Conservation (phyloP, 2,888 invertebrate species). For the Kuschelorhynchus macadamiae region DNA sequence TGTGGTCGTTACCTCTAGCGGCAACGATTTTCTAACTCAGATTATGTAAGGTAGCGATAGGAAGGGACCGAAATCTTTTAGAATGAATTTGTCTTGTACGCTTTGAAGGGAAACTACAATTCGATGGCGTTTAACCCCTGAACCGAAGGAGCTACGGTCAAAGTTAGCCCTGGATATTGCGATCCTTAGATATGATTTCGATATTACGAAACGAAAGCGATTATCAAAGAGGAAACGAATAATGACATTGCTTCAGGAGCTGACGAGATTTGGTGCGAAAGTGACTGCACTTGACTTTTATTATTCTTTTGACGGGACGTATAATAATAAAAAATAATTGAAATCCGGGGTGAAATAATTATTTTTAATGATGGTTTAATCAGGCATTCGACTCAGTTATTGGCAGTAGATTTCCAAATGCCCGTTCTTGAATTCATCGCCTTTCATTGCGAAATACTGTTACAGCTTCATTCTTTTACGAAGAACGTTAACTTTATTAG, state of each 20-base stretch:
- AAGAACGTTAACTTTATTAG: too few species aligned
- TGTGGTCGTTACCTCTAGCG: constrained; percentile 38
- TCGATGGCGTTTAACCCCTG: constrained; percentile 50
- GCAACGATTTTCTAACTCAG: constrained; percentile 11
- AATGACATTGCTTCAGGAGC: constrained; percentile 56
- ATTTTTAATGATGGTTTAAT: constrained; percentile 16
- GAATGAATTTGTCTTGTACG: constrained; percentile 51
- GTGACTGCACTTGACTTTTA: constrained; percentile 46
- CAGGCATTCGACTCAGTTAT: too few species aligned
- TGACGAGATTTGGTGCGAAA: constrained; percentile 46
- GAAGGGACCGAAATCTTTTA: constrained; percentile 43
- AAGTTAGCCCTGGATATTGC: constrained; percentile 59
- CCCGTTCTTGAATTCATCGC: too few species aligned
- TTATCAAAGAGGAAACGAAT: constrained; percentile 62
- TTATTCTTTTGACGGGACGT: constrained; percentile 19
- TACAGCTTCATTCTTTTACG: too few species aligned
- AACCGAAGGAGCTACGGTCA: constrained; percentile 54
- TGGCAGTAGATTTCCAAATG: too few species aligned
- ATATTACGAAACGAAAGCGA: constrained; percentile 59
- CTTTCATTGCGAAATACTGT: too few species aligned
- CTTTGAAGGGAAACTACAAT: constrained; percentile 27
- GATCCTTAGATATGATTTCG: constrained; percentile 63
- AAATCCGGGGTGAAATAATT: constrained; percentile 13
- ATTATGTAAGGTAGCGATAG: constrained; percentile 36
- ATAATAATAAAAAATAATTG: constrained; percentile 42